A percentile compares a stretch with the other conserved stretches of the same genome.
These are phyloP conservation scores for Vesta saturnalis DNA, from an alignment of 2,888 invertebrate genomes.

Conservation along the genomic window DNA sequence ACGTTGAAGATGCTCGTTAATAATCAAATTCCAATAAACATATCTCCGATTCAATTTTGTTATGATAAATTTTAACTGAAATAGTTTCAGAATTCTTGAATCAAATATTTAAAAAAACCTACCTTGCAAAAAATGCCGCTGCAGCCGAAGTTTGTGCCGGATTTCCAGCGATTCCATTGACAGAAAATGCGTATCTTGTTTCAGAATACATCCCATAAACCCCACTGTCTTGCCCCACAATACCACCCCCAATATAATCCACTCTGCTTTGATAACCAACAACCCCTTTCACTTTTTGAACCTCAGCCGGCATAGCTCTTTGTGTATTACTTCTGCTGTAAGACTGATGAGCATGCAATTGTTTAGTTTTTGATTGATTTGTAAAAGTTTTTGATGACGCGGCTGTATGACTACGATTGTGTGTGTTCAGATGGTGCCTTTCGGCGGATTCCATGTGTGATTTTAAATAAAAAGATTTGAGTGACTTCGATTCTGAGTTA, in stretches of 20 bases:
- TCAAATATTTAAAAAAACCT: slow-evolving; percentile 46
- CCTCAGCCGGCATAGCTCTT: slow-evolving; percentile 35
- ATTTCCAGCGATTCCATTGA: slow-evolving; percentile 64
- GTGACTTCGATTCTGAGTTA: slow-evolving; percentile 22
- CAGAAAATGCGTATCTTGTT: slow-evolving; percentile 66
- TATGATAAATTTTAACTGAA: too few species aligned
- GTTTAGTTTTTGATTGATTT: slow-evolving; percentile 40
- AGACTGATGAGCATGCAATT: slow-evolving; percentile 38
- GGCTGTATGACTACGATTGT: slow-evolving; percentile 23
- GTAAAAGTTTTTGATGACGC: slow-evolving; percentile 31
- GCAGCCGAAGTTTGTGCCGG: slow-evolving; percentile 68
- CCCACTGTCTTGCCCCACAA: slow-evolving; percentile 48
- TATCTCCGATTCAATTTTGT: too few species aligned
- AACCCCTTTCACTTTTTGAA: slow-evolving; percentile 42
- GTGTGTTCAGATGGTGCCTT: slow-evolving; percentile 16
- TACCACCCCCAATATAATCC: slow-evolving; percentile 44
- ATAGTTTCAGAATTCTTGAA: not conserved
- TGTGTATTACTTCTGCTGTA: slow-evolving; percentile 36
- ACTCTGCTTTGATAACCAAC: slow-evolving; percentile 46
- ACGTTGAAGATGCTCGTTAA: too few species aligned
- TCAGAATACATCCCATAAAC: slow-evolving; percentile 61
- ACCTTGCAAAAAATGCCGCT: slow-evolving; percentile 71
- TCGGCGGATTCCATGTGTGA: slow-evolving; percentile 31
- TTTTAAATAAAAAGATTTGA: slow-evolving; percentile 18
- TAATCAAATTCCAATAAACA: too few species aligned